Evolutionary conservation across 2,797 vertebrate species (phyloP).

Genomic region (Setipinna tenuifilis): DNA sequence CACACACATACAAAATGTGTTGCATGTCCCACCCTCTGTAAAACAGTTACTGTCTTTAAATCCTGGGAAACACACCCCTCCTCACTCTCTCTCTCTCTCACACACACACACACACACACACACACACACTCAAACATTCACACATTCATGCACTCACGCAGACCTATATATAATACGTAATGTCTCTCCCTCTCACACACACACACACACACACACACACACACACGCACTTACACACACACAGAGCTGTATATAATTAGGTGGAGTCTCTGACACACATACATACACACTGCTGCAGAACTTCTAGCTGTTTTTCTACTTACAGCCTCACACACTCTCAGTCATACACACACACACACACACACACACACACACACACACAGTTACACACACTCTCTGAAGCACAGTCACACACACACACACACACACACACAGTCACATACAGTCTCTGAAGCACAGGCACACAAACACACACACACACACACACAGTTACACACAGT

Average conservation of each 20-base stretch:
- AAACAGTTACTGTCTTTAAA: slow-evolving; percentile 19
- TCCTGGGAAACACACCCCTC: background rate
- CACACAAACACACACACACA: background rate
- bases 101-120: background rate
- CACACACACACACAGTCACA: background rate
- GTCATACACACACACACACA: too few species aligned
- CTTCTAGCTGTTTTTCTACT: too few species aligned
- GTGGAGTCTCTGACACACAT: background rate
- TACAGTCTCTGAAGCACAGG: background rate
- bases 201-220: background rate
- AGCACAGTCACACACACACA: slow-evolving; percentile 1
- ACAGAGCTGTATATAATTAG: background rate
- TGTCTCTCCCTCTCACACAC: background rate
- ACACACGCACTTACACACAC: background rate
- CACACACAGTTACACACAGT: background rate
- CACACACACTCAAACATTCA: background rate
- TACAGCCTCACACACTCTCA: too few species aligned
- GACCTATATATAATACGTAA: too few species aligned
- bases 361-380: too few species aligned
- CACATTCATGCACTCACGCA: background rate
- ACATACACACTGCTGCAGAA: too few species aligned
- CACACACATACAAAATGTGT: slow-evolving; percentile 50
- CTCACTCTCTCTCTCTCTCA: background rate
- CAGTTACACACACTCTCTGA: background rate
- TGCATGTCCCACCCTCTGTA: slow-evolving; percentile 51